Conservation (phyloP, 2,113 vertebrate species). For the Sebastes fasciatus region DNA sequence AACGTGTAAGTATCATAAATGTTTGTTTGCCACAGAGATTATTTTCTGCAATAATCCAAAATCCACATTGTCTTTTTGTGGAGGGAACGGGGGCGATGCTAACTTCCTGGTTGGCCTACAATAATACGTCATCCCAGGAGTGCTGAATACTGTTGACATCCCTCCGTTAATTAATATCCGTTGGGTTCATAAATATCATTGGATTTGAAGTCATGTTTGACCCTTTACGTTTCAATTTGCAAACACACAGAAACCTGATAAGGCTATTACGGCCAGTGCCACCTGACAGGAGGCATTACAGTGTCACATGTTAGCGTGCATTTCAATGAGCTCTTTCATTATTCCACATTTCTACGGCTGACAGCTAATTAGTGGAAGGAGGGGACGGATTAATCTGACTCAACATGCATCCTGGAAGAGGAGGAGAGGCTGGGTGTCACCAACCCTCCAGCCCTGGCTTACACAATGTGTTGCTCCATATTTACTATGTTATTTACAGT, state of each 20-base stretch:
- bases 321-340: constrained; percentile 57
- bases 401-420: constrained; percentile 7
- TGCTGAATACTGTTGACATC: background rate
- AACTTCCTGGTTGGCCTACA: too few relatives aligned
- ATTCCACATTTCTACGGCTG: constrained; percentile 48
- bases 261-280: constrained; percentile 21
- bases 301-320: constrained; percentile 38
- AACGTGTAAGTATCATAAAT: too few relatives aligned
- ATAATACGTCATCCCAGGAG: too few relatives aligned
- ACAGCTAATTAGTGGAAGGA: constrained; percentile 65
- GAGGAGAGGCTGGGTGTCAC: constrained; percentile 4
- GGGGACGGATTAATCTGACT: constrained; percentile 43
- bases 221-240: background rate
- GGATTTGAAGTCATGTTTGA: background rate
- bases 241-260: constrained; percentile 25
- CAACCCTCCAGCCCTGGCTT: background rate
- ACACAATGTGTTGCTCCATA: constrained; percentile 9
- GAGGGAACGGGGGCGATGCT: too few relatives aligned
- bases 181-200: background rate
- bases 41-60: too few relatives aligned
- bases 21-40: too few relatives aligned
- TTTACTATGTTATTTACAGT: constrained; percentile 38
- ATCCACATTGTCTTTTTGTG: too few relatives aligned
- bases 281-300: constrained; percentile 21
- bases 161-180: constrained; percentile 1